A percentile compares a stretch with the other conserved stretches of the same genome.
These are phyloP conservation scores for Idaea biselata DNA, from an alignment of 2,888 invertebrate species.

Conservation along the genomic window DNA sequence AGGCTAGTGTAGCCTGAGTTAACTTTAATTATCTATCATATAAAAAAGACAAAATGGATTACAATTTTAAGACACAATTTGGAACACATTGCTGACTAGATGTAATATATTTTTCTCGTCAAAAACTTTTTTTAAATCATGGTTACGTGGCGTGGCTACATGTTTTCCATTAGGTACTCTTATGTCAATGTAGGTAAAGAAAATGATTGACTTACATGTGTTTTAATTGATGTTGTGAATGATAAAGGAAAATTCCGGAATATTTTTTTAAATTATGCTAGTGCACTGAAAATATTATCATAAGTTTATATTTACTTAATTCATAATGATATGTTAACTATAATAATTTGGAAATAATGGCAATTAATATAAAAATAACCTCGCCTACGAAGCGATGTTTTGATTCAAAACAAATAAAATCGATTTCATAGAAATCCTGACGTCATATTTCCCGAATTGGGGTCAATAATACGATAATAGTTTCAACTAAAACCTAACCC, in stretches of 20 bases:
- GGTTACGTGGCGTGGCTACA: background rate
- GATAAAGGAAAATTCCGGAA: background rate
- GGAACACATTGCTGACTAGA: background rate
- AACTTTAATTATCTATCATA: background rate
- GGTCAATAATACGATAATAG: background rate
- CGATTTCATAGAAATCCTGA: conserved; percentile 65
- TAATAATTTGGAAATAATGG: background rate
- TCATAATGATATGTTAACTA: background rate
- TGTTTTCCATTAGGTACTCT: background rate
- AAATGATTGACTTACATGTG: too few species aligned
- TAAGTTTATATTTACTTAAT: background rate
- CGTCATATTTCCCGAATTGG: background rate
- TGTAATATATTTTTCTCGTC: background rate
- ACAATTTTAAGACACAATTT: background rate
- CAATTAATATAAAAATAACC: background rate
- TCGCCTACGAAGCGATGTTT: conserved; percentile 41
- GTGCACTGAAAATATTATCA: background rate
- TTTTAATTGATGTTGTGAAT: too few species aligned
- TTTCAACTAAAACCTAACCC: background rate
- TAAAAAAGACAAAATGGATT: background rate
- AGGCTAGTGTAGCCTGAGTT: background rate
- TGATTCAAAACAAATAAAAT: conserved; percentile 66
- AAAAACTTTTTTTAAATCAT: background rate
- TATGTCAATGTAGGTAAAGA: background rate
- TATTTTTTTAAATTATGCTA: background rate